These are phyloP conservation scores for Harpegnathos saltator DNA, from an alignment of 1,140 invertebrate genomes.

Conservation along the genomic window DNA sequence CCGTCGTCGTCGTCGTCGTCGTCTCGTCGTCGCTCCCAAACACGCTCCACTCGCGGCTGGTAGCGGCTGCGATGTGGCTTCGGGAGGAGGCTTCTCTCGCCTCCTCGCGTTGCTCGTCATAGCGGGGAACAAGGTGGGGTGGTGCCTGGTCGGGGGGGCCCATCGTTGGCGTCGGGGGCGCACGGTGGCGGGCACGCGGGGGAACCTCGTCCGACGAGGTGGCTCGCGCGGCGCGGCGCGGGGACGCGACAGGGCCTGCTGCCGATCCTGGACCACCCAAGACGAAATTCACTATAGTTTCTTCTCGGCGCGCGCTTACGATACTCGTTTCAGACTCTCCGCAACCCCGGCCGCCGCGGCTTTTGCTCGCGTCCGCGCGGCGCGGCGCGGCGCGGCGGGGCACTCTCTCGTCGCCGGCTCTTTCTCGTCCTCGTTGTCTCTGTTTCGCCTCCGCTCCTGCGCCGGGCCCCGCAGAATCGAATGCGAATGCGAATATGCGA, in stretches of 20 bases:
- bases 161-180: conserved; percentile 28
- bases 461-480: conserved; percentile 33
- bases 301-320: conserved; percentile 73
- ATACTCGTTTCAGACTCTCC: conserved; percentile 71
- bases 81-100: conserved; percentile 75
- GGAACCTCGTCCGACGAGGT: conserved; percentile 78
- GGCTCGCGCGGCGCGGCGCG: conserved; percentile 81
- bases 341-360: conserved; percentile 3
- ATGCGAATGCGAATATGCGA: too few species aligned
- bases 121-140: conserved; percentile 42
- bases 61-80: conserved; percentile 66
- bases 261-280: conserved; percentile 84
- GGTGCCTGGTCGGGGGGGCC: conserved; percentile 30
- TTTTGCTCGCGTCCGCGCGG: conserved; percentile 52
- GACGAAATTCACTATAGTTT: conserved; percentile 84
- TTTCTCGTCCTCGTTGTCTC: conserved; percentile 25
- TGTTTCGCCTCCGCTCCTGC: not conserved
- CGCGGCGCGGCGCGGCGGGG: too few species aligned
- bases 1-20: too few species aligned
- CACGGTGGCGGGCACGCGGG: conserved; percentile 30
- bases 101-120: conserved; percentile 44
- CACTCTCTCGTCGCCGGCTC: conserved; percentile 21
- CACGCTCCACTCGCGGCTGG: conserved; percentile 64
- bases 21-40: conserved; percentile 51
- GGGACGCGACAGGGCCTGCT: conserved; percentile 82